Conservation (phyloP, 2,888 invertebrate genomes). For the Augochlorella aurata region DNA sequence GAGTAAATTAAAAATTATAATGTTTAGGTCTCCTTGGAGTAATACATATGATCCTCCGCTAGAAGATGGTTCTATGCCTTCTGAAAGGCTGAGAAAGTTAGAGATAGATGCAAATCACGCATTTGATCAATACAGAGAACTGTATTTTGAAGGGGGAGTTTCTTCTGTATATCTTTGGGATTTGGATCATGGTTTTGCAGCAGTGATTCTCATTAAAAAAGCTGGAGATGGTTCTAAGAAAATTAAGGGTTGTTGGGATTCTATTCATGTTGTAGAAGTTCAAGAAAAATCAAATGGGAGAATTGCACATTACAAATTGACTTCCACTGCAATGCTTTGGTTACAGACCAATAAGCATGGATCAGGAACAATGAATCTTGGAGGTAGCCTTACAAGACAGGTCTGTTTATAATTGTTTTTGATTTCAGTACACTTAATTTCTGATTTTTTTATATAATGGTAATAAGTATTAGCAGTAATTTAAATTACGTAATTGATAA, state of each 20-base stretch:
- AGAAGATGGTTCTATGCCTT: conserved; percentile 99
- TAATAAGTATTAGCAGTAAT: not conserved
- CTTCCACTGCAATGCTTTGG: conserved; percentile 99
- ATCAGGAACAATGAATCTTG: conserved; percentile 99
- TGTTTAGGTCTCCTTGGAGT: conserved; percentile 97
- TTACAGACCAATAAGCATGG: conserved; percentile 98
- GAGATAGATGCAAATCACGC: conserved; percentile 99
- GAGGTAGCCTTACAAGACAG: conserved; percentile 98
- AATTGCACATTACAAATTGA: conserved; percentile 98
- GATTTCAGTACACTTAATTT: not conserved
- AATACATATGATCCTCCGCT: conserved; percentile 98
- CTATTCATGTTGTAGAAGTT: conserved; percentile 99
- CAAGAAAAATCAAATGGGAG: conserved; percentile 97
- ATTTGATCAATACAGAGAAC: conserved; percentile 98
- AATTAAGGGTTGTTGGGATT: conserved; percentile 99
- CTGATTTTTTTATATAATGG: not conserved
- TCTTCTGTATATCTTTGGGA: conserved; percentile 99
- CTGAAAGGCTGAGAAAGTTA: conserved; percentile 95
- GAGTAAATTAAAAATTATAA: not conserved
- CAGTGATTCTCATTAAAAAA: conserved; percentile 99
- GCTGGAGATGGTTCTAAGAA: conserved; percentile 99
- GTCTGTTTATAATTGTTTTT: conserved; percentile 80
- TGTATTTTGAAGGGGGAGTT: conserved; percentile 99
- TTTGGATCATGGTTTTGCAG: conserved; percentile 98
- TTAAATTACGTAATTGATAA: not conserved